A percentile compares a stretch with the other conserved stretches of the same genome.
Conservation (phyloP, 2,797 vertebrate species). For the Pangasius sanitwongsei region DNA sequence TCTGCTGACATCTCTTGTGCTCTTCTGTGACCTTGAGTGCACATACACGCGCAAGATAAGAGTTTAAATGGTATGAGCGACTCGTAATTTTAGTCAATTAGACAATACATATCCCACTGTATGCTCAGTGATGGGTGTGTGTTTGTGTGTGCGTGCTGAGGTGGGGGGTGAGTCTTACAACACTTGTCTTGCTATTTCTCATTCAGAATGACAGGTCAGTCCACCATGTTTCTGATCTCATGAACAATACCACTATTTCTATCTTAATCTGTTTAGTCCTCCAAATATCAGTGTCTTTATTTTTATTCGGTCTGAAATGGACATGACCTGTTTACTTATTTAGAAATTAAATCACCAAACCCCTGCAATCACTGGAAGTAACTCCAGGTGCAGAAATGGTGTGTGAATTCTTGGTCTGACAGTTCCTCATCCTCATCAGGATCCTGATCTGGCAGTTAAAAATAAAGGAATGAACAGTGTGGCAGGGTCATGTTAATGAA, state of each 20-base stretch:
- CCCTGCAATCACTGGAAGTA: background rate
- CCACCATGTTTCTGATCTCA: background rate
- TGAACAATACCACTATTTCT: background rate
- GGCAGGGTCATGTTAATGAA: background rate
- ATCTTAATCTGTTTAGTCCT: background rate
- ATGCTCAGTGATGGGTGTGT: background rate
- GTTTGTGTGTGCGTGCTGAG: background rate
- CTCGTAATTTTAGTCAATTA: constrained; percentile 31
- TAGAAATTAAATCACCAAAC: background rate
- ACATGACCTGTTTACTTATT: background rate
- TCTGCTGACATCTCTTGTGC: background rate
- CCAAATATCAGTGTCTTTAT: background rate
- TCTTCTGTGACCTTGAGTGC: constrained; percentile 7
- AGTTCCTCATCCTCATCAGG: background rate
- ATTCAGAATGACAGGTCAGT: background rate
- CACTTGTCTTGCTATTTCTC: background rate
- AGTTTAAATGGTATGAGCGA: constrained; percentile 12
- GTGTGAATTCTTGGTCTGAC: background rate
- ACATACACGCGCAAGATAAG: background rate
- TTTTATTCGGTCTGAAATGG: background rate
- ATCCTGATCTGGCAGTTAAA: background rate
- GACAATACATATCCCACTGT: constrained; percentile 22
- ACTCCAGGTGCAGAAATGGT: background rate
- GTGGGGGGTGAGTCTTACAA: background rate
- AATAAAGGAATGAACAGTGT: background rate